Base-by-base conservation (phyloP, 2,888 invertebrate genomes). In the Apamea anceps region DNA sequence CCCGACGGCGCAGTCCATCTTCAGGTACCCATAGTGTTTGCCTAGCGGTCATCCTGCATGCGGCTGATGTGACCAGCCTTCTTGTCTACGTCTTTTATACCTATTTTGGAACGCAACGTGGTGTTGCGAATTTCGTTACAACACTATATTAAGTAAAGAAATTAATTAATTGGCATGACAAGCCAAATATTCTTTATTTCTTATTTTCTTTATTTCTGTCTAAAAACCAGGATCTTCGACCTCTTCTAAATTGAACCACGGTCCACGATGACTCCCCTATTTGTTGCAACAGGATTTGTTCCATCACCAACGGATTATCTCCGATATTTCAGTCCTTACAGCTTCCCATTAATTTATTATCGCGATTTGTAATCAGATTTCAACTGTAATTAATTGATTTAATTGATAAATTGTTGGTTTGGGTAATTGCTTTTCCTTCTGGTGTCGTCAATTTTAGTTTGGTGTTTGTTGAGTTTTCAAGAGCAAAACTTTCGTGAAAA, bases 241-340 rank as follows among this genome's bases (percentile, higher is more conserved):
- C 70, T 54, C 89, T 67, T 76, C 8, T 84, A 81, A 89, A 82
- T 89, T 89, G 84, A 79, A 72, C 84, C 88, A 79, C 54, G 25
- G 7, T 12, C 62, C n/a, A 88, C 67, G 21, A 82, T 84, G 87
- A 87, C 84, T 85, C 70, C 62, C 62, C 48, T 80, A 79, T 85
- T 87, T 77, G 72, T 79, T 82, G 89, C 89, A 83, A 79, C 83
- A 79, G 54, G 74, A 83, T 80, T 84, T 84, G 77, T 81, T 78
- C 62, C 68, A 70, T 80, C 74, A 78, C 60, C 77, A 42, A 18
- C 25, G 78, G 79, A 85, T 79, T 78, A 81, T 77, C 75, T 74
- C 48, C 79, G 72, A 85, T 88, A 87, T 88, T 88, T 85, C 79
- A 87, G 70, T 81, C 82, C 82, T 87, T 48, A 82, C 76, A 87